Base-by-base conservation (phyloP, 1,140 invertebrate species). In the Bradynema listronoti region DNA sequence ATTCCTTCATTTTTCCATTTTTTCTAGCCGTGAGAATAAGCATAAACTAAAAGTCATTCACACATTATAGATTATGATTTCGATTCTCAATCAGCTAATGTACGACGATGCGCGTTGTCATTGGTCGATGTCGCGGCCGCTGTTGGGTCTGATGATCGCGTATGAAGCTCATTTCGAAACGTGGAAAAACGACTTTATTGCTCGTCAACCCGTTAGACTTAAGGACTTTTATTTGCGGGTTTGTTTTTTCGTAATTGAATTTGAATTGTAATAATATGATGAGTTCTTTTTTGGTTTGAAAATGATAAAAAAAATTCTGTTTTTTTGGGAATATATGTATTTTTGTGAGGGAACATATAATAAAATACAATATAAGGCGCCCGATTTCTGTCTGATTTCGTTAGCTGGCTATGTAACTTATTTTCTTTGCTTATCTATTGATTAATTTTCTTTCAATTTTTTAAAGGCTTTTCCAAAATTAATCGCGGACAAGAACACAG, bases 21-120 rank as follows among this genome's bases (percentile, higher is more conserved):
- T n/a, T n/a, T n/a, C n/a, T n/a, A n/a, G n/a, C n/a, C n/a, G n/a
- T n/a, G n/a, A n/a, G n/a, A n/a, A n/a, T n/a, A n/a, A n/a, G n/a
- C n/a, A n/a, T n/a, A n/a, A n/a, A n/a, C n/a, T n/a, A n/a, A n/a
- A n/a, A n/a, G n/a, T n/a, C n/a, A n/a, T n/a, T n/a, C n/a, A n/a
- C n/a, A 46, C 22, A 41, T 42, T 61, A 2, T 36, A 64, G 60
- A 25, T 64, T 32, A 41, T 64, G 24, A 42, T 24, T 27, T 52
- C 62, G 7, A 64, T 64, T 24, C 39, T 64, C n/a, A 49, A 39
- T 3, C 62, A 55, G 41, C 29, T 64, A 43, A 27, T 64, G 4
- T 64, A 65, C 24, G 62, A 64, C 39, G 62, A 64, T 30, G 62
- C 56, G 9, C 64, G 57, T 19, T 64, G 62, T 16, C 62, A 64